These are phyloP conservation scores for Camponotus fellah DNA, from an alignment of 2,888 invertebrate genomes.

Conservation along the genomic window DNA sequence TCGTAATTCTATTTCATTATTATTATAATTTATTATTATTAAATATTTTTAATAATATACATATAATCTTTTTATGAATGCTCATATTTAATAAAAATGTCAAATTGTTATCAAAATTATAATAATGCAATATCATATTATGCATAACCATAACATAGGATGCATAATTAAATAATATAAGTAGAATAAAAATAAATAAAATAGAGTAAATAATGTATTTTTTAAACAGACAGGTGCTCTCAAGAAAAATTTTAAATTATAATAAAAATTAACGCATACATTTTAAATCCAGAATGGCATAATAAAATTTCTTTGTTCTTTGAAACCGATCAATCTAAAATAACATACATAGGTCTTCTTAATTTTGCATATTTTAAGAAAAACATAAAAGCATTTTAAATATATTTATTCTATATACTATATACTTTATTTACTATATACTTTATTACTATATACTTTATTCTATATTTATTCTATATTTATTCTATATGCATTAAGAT, in stretches of 20 bases:
- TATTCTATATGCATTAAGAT: too few species aligned
- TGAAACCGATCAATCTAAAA: background rate
- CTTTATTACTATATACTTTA: too few species aligned
- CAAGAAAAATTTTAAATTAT: background rate
- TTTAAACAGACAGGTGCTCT: background rate
- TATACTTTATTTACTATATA: too few species aligned
- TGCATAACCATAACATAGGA: background rate
- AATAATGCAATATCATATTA: background rate
- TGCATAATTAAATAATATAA: background rate
- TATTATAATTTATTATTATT: background rate
- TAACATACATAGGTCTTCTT: background rate
- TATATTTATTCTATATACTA: background rate
- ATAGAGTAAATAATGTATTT: background rate
- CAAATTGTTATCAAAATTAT: background rate
- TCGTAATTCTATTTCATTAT: background rate
- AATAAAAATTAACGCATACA: conserved; percentile 19
- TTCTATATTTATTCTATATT: too few species aligned
- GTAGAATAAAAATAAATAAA: background rate
- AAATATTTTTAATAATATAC: background rate
- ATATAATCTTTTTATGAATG: background rate
- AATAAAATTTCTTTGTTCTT: background rate
- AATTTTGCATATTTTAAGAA: background rate
- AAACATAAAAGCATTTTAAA: background rate
- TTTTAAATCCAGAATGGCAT: conserved; percentile 13
- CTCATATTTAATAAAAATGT: background rate